A percentile compares a stretch with the other conserved stretches of the same genome.
Evolutionary conservation across 1,140 invertebrate species (phyloP).

Genomic region (Magallana angulata): DNA sequence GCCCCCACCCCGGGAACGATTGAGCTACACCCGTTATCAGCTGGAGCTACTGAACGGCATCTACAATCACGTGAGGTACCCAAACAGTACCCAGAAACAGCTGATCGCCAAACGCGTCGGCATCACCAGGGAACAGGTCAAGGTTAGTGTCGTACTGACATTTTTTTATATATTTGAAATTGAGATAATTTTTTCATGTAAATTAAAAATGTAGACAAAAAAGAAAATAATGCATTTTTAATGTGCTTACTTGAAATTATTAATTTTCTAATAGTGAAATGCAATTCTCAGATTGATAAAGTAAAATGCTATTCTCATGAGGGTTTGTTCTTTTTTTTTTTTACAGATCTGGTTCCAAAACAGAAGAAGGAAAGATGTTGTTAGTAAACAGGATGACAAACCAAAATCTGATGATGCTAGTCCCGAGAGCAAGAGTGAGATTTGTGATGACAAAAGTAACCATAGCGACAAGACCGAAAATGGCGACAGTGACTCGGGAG

Average conservation of each 20-base stretch:
- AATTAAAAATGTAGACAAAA: neutral
- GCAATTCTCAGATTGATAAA: no score
- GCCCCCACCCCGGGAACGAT: constrained; percentile 71
- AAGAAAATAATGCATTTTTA: no score
- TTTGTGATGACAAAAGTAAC: constrained; percentile 39
- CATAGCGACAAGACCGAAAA: constrained; percentile 37
- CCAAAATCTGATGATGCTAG: constrained; percentile 56
- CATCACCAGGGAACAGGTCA: constrained; percentile 78
- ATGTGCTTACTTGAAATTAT: no score
- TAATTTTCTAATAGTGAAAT: no score
- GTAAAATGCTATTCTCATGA: no score
- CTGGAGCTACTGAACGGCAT: constrained; percentile 77
- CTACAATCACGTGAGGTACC: constrained; percentile 74
- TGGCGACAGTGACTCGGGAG: constrained; percentile 50
- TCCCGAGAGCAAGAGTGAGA: constrained; percentile 39
- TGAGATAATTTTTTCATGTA: neutral
- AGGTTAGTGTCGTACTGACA: constrained; percentile 63
- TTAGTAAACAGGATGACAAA: constrained; percentile 59
- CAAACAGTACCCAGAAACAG: constrained; percentile 79
- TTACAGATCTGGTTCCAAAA: constrained; percentile 78
- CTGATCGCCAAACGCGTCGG: constrained; percentile 77
- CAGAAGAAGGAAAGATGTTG: constrained; percentile 74
- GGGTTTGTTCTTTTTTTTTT: neutral
- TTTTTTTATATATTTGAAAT: neutral
- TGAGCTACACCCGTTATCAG: constrained; percentile 77